phyloP scores from a whole-genome alignment of 1,140 invertebrate species.

The Pogonomyrmex barbatus region DNA sequence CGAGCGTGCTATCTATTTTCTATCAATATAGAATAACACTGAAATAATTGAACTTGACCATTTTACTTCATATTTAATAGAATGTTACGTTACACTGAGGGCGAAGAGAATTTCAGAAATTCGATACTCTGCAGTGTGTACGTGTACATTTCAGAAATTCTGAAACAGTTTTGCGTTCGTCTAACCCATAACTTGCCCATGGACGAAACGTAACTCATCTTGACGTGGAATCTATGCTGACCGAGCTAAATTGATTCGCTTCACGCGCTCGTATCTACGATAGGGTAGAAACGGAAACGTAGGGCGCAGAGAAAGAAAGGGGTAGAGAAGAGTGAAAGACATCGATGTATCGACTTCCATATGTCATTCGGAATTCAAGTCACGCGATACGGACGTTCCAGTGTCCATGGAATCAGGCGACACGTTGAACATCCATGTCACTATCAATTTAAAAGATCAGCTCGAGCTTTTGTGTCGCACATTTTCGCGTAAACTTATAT shows the following conservation, averaged over 20 bases:
- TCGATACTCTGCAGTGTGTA: neutral
- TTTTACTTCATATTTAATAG: conserved; percentile 44
- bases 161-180: conserved; percentile 43
- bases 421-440: conserved; percentile 74
- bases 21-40: neutral
- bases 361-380: conserved; percentile 67
- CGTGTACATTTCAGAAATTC: conserved; percentile 44
- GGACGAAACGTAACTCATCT: conserved; percentile 54
- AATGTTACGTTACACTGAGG: conserved; percentile 49
- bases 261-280: conserved; percentile 53
- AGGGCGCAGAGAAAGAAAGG: conserved; percentile 10
- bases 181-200: conserved; percentile 26
- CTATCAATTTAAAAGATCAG: conserved; percentile 78
- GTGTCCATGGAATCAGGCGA: conserved; percentile 64
- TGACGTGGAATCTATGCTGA: conserved; percentile 51
- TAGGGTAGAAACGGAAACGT: neutral
- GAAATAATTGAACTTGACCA: conserved; percentile 21
- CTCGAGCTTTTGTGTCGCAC: conserved; percentile 25
- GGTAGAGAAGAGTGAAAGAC: conserved; percentile 47
- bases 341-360: conserved; percentile 69
- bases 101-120: conserved; percentile 49
- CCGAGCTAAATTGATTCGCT: conserved; percentile 57
- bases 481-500: conserved; percentile 33
- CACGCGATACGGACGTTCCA: conserved; percentile 51
- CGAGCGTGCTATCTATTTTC: conserved; percentile 11